Conservation (phyloP, 2,113 vertebrate species). For the Heliornis fulica region DNA sequence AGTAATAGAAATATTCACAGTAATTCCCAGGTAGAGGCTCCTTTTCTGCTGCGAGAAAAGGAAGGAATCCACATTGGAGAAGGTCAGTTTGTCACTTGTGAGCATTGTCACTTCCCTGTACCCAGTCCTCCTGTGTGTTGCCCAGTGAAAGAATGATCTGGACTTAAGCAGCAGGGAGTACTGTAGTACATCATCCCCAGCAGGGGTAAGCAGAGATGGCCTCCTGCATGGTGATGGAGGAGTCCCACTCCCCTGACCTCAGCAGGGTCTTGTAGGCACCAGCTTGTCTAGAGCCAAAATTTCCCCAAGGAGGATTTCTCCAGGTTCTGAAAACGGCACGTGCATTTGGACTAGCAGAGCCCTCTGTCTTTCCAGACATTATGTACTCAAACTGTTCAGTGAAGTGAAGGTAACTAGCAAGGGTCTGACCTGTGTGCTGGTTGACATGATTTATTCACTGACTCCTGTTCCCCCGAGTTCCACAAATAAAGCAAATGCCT, state of each 20-base stretch:
- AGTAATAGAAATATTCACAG: neutral
- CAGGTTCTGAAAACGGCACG: neutral
- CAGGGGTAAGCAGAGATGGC: no score
- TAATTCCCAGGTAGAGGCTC: neutral
- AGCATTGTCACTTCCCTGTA: neutral
- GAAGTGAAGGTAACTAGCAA: neutral
- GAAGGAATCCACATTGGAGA: neutral
- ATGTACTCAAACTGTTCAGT: neutral
- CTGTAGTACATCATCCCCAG: rapidly evolving
- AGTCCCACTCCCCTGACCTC: neutral
- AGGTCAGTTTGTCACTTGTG: neutral
- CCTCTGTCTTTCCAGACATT: neutral
- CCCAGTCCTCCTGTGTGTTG: neutral
- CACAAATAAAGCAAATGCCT: neutral
- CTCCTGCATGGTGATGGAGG: no score
- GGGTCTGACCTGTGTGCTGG: neutral
- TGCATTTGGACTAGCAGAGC: neutral
- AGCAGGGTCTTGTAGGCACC: neutral
- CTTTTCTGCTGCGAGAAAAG: neutral
- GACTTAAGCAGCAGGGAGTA: neutral
- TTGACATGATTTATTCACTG: neutral
- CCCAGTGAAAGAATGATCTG: neutral
- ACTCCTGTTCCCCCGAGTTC: neutral
- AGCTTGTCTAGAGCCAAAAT: neutral
- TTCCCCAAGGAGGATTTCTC: neutral